phyloP scores from a whole-genome alignment of 2,888 invertebrate genomes.

The Encarsia formosa region DNA sequence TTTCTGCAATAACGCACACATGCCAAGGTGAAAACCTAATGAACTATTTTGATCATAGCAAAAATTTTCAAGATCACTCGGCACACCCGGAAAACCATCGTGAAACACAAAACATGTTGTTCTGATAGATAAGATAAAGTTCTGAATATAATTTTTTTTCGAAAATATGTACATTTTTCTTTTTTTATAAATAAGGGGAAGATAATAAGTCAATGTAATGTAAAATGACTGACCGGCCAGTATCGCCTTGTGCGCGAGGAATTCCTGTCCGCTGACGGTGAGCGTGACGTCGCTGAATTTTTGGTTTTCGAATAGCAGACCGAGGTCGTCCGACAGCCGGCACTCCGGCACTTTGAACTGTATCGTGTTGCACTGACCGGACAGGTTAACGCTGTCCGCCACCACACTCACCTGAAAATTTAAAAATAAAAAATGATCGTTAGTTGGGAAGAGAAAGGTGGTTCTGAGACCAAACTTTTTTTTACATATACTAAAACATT shows the following conservation, averaged over 20 bases:
- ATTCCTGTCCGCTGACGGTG: slow-evolving; percentile 84
- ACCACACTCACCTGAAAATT: slow-evolving; percentile 80
- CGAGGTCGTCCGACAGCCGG: slow-evolving; percentile 90
- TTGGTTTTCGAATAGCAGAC: slow-evolving; percentile 92
- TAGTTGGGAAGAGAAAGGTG: too few species aligned
- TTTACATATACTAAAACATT: too few species aligned
- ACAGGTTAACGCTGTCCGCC: slow-evolving; percentile 98
- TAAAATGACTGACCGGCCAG: slow-evolving; percentile 59
- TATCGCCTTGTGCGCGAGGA: slow-evolving; percentile 96
- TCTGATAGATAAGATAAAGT: too few species aligned
- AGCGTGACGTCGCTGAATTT: slow-evolving; percentile 97
- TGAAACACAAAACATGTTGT: too few species aligned
- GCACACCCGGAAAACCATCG: too few species aligned
- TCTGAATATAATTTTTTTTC: too few species aligned
- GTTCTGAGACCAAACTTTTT: too few species aligned
- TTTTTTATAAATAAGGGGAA: not conserved
- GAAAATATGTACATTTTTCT: too few species aligned
- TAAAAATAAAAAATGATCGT: not conserved
- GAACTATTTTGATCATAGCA: too few species aligned
- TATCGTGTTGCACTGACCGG: slow-evolving; percentile 96
- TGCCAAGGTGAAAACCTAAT: too few species aligned
- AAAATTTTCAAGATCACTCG: too few species aligned
- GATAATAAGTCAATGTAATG: not conserved
- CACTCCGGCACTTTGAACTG: slow-evolving; percentile 97
- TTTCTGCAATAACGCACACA: too few species aligned